Conservation (phyloP, 2,888 invertebrate species). For the Pseudococcus viburni region DNA sequence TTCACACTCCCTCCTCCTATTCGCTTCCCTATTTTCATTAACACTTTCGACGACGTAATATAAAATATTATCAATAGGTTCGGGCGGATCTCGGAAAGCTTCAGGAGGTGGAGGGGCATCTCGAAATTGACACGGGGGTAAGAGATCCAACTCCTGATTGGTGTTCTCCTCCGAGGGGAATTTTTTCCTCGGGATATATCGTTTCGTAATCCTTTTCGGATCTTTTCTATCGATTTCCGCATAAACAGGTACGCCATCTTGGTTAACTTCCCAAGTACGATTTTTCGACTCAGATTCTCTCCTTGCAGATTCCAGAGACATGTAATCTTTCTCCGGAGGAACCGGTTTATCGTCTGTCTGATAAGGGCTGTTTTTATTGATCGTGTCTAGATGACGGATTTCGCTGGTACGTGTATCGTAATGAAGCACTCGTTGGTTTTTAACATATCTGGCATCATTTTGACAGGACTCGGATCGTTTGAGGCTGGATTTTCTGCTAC, state of each 20-base stretch:
- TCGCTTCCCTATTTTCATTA: conserved; percentile 60
- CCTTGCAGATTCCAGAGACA: background rate
- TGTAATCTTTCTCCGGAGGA: conserved; percentile 36
- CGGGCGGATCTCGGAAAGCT: conserved; percentile 71
- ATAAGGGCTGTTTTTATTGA: background rate
- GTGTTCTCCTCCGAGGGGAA: background rate
- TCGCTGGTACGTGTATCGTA: conserved; percentile 39
- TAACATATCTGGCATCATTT: background rate
- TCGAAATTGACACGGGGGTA: conserved; percentile 88
- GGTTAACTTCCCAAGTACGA: background rate
- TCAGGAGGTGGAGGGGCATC: conserved; percentile 84
- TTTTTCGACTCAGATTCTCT: background rate
- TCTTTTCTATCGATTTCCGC: conserved; percentile 58
- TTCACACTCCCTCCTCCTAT: conserved; percentile 37
- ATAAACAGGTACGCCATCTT: background rate
- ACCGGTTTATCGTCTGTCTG: background rate
- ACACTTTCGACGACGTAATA: conserved; percentile 86
- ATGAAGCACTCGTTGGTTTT: background rate
- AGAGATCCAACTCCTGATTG: conserved; percentile 75
- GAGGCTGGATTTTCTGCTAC: background rate
- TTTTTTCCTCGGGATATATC: conserved; percentile 35
- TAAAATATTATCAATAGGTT: conserved; percentile 80
- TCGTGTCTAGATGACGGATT: conserved; percentile 48
- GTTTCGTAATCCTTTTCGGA: conserved; percentile 60
- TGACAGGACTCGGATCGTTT: conserved; percentile 43